A percentile compares a stretch with the other conserved stretches of the same genome.
Evolutionary conservation across 2,797 vertebrate species (phyloP).

Genomic region (Centroberyx gerrardi): DNA sequence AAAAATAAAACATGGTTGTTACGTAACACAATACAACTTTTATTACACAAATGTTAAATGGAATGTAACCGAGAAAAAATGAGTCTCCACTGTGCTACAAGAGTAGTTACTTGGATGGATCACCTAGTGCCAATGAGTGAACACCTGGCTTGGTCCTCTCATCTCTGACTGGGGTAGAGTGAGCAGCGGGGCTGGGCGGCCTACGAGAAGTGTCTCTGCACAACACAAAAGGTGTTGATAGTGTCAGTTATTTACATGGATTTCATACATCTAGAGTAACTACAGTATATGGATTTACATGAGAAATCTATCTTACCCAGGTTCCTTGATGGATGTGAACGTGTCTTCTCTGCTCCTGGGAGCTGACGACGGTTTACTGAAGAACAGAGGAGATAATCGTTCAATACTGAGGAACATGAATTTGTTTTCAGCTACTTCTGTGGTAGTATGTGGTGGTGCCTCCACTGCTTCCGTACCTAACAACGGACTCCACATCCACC

Average conservation of each 20-base stretch:
- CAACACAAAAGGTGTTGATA: slow-evolving; percentile 10
- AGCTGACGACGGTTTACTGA: slow-evolving; percentile 75
- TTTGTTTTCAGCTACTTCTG: slow-evolving; percentile 2
- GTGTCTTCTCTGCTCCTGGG: slow-evolving; percentile 52
- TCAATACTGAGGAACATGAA: background rate
- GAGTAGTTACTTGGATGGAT: background rate
- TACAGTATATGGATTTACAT: background rate
- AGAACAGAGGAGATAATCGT: slow-evolving; percentile 19
- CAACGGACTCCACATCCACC: slow-evolving; percentile 19
- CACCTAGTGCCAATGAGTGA: background rate
- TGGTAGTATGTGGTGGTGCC: background rate
- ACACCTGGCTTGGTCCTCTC: slow-evolving; percentile 67
- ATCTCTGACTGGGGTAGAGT: slow-evolving; percentile 61
- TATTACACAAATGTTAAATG: too few species aligned
- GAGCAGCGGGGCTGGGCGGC: slow-evolving; percentile 41
- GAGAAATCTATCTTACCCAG: slow-evolving; percentile 67
- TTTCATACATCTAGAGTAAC: background rate
- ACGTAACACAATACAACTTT: too few species aligned
- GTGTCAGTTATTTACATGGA: background rate
- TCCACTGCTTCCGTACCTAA: slow-evolving; percentile 68
- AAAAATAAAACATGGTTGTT: background rate
- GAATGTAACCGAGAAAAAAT: too few species aligned
- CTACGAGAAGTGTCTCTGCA: slow-evolving; percentile 41
- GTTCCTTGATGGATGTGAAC: slow-evolving; percentile 28
- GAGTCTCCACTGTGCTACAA: background rate